Percentiles rank a stretch among this genome's conserved stretches.
These are phyloP conservation scores for Magallana gigas DNA, from an alignment of 1,140 invertebrate species.

Conservation along the genomic window DNA sequence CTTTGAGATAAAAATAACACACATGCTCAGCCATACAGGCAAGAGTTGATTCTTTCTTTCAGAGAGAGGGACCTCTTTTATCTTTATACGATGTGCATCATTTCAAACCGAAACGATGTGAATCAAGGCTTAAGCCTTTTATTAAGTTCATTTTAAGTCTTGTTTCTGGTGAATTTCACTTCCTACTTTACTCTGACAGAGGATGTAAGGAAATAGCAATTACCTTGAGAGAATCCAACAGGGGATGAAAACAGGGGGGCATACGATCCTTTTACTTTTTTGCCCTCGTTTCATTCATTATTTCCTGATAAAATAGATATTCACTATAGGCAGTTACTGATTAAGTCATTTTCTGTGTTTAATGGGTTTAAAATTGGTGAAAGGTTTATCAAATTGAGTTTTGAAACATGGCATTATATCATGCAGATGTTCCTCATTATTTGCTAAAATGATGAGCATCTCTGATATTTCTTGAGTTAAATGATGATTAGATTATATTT, in stretches of 20 bases:
- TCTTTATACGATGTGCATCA: conserved; percentile 36
- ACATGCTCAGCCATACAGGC: conserved; percentile 23
- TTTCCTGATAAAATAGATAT: conserved; percentile 1
- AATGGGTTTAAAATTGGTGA: too few species aligned
- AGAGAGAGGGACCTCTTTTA: not conserved
- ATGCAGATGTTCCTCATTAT: too few species aligned
- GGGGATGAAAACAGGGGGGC: not conserved
- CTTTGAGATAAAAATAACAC: conserved; percentile 11
- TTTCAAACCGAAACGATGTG: conserved; percentile 33
- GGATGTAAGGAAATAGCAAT: not conserved
- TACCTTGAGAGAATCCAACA: not conserved
- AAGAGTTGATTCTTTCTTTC: conserved; percentile 3
- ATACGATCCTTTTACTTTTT: not conserved
- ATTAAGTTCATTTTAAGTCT: conserved; percentile 32
- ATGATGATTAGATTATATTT: too few species aligned
- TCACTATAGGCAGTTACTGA: not conserved
- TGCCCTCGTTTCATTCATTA: not conserved
- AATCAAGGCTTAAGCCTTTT: conserved; percentile 28
- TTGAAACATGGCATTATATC: too few species aligned
- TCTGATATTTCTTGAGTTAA: too few species aligned
- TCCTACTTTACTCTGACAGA: conserved; percentile 14
- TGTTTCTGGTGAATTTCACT: conserved; percentile 27
- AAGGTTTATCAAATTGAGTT: too few species aligned
- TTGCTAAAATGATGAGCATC: too few species aligned
- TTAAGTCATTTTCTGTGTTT: too few species aligned